phyloP scores from a whole-genome alignment of 2,888 invertebrate genomes.

The Leptothorax acervorum region DNA sequence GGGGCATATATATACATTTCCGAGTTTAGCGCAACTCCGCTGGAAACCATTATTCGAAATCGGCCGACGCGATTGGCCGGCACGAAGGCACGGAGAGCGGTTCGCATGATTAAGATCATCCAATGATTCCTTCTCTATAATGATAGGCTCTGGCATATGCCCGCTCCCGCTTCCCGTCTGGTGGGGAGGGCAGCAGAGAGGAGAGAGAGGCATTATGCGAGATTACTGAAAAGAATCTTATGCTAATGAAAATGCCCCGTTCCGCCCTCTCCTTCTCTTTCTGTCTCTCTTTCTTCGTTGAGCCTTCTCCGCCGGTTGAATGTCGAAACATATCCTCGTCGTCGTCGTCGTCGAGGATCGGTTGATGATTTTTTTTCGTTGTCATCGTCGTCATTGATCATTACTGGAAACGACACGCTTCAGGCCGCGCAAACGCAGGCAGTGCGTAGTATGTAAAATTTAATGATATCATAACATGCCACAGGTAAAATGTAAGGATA shows the following conservation, averaged over 20 bases:
- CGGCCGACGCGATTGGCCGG: conserved; percentile 82
- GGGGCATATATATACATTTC: conserved; percentile 72
- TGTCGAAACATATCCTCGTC: conserved; percentile 18
- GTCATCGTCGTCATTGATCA: conserved; percentile 32
- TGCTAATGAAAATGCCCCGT: conserved; percentile 80
- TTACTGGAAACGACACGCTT: conserved; percentile 46
- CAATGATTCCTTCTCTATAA: conserved; percentile 86
- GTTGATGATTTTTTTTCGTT: conserved; percentile 12
- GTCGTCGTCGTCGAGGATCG: conserved; percentile 25
- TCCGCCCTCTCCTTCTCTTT: conserved; percentile 52
- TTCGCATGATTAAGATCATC: conserved; percentile 86
- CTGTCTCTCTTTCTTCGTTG: conserved; percentile 12
- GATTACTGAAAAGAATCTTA: conserved; percentile 78
- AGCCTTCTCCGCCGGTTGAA: conserved; percentile 5
- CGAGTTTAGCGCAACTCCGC: conserved; percentile 75
- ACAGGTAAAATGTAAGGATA: not conserved
- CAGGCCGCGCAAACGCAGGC: conserved; percentile 5
- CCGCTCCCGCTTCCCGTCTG: conserved; percentile 67
- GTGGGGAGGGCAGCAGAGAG: conserved; percentile 61
- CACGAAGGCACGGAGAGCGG: conserved; percentile 81
- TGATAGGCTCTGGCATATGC: conserved; percentile 80
- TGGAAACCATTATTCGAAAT: conserved; percentile 83
- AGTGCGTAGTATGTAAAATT: not conserved
- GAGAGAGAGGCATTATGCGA: conserved; percentile 63
- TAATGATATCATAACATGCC: conserved; percentile 17